phyloP scores from a whole-genome alignment of 2,888 invertebrate species.

The Eupithecia pulchellata region DNA sequence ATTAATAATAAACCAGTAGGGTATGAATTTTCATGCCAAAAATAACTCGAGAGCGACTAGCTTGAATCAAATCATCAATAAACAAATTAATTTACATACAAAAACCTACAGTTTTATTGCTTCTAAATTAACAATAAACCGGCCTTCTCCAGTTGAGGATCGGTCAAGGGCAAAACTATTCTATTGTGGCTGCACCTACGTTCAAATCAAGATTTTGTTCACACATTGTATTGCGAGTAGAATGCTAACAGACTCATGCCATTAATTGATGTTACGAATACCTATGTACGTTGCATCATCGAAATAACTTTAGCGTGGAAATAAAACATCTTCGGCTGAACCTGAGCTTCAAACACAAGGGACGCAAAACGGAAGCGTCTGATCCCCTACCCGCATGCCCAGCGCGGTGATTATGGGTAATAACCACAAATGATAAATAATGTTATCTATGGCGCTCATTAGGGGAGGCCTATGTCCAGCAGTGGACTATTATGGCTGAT shows the following conservation, averaged over 20 bases:
- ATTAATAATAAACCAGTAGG: not conserved
- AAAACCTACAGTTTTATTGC: slow-evolving; percentile 18
- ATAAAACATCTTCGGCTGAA: not conserved
- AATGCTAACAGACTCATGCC: slow-evolving; percentile 46
- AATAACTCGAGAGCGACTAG: not conserved
- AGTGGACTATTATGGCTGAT: too few species aligned
- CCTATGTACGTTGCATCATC: slow-evolving; percentile 4
- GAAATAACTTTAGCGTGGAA: not conserved
- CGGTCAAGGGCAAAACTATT: slow-evolving; percentile 77
- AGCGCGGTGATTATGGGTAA: too few species aligned
- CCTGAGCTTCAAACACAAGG: too few species aligned
- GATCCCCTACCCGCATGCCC: too few species aligned
- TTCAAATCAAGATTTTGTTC: slow-evolving; percentile 58
- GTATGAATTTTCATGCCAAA: not conserved
- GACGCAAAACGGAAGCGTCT: too few species aligned
- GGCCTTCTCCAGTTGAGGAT: slow-evolving; percentile 54
- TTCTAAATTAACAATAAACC: slow-evolving; percentile 39
- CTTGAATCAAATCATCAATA: slow-evolving; percentile 12
- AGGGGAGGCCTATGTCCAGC: too few species aligned
- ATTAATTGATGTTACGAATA: slow-evolving; percentile 39
- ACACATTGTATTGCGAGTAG: slow-evolving; percentile 46
- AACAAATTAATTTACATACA: slow-evolving; percentile 4
- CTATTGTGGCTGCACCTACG: slow-evolving; percentile 67
- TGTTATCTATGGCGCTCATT: too few species aligned
- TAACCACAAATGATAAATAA: too few species aligned